Evolutionary conservation across 2,797 vertebrate genomes (phyloP).

Genomic region (Pelochelys cantorii): DNA sequence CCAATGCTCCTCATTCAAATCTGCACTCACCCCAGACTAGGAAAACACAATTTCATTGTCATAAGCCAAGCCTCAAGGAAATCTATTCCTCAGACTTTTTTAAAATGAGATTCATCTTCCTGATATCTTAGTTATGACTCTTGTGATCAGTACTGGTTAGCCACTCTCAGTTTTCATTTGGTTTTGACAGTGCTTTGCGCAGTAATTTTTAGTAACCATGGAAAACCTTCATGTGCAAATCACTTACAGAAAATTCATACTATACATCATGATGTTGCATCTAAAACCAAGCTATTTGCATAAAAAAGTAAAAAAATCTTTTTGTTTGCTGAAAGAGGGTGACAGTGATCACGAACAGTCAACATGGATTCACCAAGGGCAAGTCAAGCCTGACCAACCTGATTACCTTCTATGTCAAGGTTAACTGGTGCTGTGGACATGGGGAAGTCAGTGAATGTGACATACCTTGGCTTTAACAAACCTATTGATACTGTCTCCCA

Average conservation of each 20-base stretch:
- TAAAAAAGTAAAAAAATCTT: background rate
- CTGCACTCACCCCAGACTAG: background rate
- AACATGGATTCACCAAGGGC: no score
- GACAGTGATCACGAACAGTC: no score
- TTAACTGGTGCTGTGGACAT: no score
- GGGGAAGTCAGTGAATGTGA: no score
- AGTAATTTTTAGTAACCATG: background rate
- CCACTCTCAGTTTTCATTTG: background rate
- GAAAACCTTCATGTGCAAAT: background rate
- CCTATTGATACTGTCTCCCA: no score
- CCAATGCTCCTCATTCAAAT: background rate
- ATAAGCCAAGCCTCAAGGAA: background rate
- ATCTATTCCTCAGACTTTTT: background rate
- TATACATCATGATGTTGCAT: background rate
- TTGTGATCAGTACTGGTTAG: background rate
- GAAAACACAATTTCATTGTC: background rate
- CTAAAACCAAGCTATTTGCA: background rate
- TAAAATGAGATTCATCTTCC: fast-evolving
- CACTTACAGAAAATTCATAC: background rate
- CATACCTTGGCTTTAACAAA: no score
- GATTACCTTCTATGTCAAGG: no score
- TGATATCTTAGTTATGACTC: background rate
- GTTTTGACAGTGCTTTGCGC: background rate
- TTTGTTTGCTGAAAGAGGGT: background rate
- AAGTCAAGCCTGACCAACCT: no score